Base-by-base conservation (phyloP, 2,888 invertebrate genomes). In the Cephus nigrinus region DNA sequence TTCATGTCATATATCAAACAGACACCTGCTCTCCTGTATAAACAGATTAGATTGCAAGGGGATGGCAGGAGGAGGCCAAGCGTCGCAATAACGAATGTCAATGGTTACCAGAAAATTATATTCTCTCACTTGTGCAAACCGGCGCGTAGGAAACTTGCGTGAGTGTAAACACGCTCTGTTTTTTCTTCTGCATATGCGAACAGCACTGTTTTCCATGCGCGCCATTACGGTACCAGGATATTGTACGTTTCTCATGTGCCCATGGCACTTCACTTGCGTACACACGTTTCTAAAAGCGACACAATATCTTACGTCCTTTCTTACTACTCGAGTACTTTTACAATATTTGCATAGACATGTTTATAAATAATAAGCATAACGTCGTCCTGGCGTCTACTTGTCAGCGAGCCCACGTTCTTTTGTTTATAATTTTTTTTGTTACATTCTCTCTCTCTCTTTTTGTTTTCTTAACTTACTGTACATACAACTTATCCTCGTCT, bases 81-180 rank as follows among this genome's bases (percentile, higher is more conserved):
- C 68, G 77, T 80, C 80, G 78, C 75, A 79, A 75, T 77, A 77
- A 81, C 80, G 68, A 79, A 74, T 79, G 72, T 76, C 55, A n/a
- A 69, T 75, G 68, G 68, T 30, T 69, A 30, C 15, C 15, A 68
- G 40, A 33, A 75, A 68, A 34, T 23, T n/a, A 40, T 75, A 23
- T 33, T 75, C 33, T 33, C n/a, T 33, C 32, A 68, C 32, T 75
- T 32, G 34, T n/a, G n/a, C 82, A 76, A 82, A 81, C 74, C 80
- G 79, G 80, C 12, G 71, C 32, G 30, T 71, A 80, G 55, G 74
- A 73, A 40, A 75, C 75, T 77, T 82, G 76, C 34, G 78, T 83
- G 82, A 55, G 36, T 73, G 36, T 73, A 75, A 77, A 79, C 55
- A 55, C 23, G 2, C 2, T 2, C 23, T 55, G 55, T 55, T 23